Base-by-base conservation (phyloP, 2,797 vertebrate species). In the Pelochelys cantorii region DNA sequence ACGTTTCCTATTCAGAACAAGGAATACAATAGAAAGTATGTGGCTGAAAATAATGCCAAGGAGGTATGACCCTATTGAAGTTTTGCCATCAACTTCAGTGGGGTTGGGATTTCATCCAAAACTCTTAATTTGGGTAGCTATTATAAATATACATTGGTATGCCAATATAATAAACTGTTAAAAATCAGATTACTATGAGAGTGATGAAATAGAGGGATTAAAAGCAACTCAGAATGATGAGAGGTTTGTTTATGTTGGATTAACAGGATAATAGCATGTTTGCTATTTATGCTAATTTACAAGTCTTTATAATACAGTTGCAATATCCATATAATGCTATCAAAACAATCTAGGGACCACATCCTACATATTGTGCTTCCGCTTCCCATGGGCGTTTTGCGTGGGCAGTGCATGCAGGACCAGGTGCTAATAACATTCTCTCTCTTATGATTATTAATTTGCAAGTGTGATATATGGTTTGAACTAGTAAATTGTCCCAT, bases 281-380 rank as follows among this genome's bases (percentile, higher is more conserved):
- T 90, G 34, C 53, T 93, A 86, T 42, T 84, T 79, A 81, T 92
- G 17, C 42, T 81, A 85, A 91, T 92, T 89, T 93, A 77, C 87
- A n/a, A n/a, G 31, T n/a, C 1, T 0, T 88, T 79, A 31, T 3
- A 42, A 23, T n/a, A 80, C 87, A 59, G 15, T 13, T 75, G 52
- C 0, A 3, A 2, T 56, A 84, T 62, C 31, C 4, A 0, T 31
- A 54, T 5, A 78, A 2, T n/a, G 87, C 2, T 79, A 31, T 62
- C 56, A 34, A 31, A 20, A 68, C 86, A 29, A 90, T 65, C 53
- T 11, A 52, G 84, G 37, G 86, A n/a, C 1, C 1, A 53, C 89
- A 48, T 9, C 42, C 29, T 65, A 11, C 15, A 6, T 95, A 12
- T 15, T 83, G 78, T 92, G 15, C 8, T 2, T 2, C 71, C 0